Evolutionary conservation across 2,888 invertebrate species (phyloP), one percentile per base, ranked within the genome.

Genomic region (Diaphora mendica): DNA sequence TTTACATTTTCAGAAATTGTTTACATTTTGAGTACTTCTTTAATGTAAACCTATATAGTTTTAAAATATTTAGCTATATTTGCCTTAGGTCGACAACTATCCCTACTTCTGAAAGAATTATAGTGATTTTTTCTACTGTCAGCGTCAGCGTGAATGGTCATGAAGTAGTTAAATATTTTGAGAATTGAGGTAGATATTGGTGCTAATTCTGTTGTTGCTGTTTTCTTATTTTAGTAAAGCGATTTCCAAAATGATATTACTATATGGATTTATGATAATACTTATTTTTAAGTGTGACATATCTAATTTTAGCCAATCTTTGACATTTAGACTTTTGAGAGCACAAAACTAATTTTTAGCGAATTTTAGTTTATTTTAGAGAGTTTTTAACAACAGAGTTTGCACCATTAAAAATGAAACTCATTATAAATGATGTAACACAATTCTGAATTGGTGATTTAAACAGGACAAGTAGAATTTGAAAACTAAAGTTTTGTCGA

Each of bases 1-100:
- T 67, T 67, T 67, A 67, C 67, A 67, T 26, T 66, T n/a, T 42
- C 44, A 66, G 26, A 66, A 66, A 26, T 7, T 67, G 39, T 67
- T 67, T 39, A 67, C 67, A 67, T 17, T 67, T 67, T 44, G 42
- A 67, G 42, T 7, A 67, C 17, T 44, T 39, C 2, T 62, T 5
- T 17, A 17, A 62, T 30, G 30, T 62, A 17, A 17, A 30, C 23
- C 51, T 62, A 26, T 26, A 26, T 3, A 30, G 30, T 62, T 30
- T 30, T 26, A 17, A 62, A 30, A 30, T 62, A 59, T 59, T 15
- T 4, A 62, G 62, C 30, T 30, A 8, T 59, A n/a, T 62, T 62
- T 62, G 30, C 2, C 7, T 62, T 62, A 30, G 30, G 15, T 30
- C 30, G 62, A 30, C 30, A 30, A 30, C 0, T 62, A 17, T 30